These are phyloP conservation scores for Neotoxoptera formosana DNA, from an alignment of 1,140 invertebrate species.

Conservation along the genomic window DNA sequence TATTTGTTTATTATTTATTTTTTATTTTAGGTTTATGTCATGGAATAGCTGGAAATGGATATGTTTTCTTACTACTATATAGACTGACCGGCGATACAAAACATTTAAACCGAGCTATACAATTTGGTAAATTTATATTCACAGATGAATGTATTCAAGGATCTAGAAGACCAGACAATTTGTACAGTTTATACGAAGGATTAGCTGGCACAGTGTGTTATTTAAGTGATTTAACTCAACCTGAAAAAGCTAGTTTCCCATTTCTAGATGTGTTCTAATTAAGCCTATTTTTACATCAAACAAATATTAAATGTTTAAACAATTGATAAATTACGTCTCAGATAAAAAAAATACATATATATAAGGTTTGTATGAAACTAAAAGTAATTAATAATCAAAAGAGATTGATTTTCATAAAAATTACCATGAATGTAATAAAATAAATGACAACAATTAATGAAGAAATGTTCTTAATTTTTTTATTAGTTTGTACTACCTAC, in stretches of 20 bases:
- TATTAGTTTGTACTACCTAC: background rate
- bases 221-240: slow-evolving; percentile 77
- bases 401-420: too few relatives aligned
- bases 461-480: background rate
- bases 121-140: slow-evolving; percentile 81
- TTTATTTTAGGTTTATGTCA: slow-evolving; percentile 75
- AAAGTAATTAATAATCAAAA: too few relatives aligned
- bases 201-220: slow-evolving; percentile 85
- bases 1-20: background rate
- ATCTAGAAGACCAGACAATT: slow-evolving; percentile 80
- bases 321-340: background rate
- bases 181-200: slow-evolving; percentile 86
- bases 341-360: background rate
- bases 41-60: slow-evolving; percentile 85
- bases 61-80: slow-evolving; percentile 82
- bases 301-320: background rate
- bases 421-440: background rate
- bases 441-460: background rate
- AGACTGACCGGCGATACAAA: slow-evolving; percentile 76
- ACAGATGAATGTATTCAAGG: slow-evolving; percentile 71
- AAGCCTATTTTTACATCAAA: background rate
- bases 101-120: slow-evolving; percentile 76
- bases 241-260: slow-evolving; percentile 81
- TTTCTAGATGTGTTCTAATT: slow-evolving; percentile 71
- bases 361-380: too few relatives aligned